Conservation (phyloP, 2,113 vertebrate genomes). For the Dromaius novaehollandiae region DNA sequence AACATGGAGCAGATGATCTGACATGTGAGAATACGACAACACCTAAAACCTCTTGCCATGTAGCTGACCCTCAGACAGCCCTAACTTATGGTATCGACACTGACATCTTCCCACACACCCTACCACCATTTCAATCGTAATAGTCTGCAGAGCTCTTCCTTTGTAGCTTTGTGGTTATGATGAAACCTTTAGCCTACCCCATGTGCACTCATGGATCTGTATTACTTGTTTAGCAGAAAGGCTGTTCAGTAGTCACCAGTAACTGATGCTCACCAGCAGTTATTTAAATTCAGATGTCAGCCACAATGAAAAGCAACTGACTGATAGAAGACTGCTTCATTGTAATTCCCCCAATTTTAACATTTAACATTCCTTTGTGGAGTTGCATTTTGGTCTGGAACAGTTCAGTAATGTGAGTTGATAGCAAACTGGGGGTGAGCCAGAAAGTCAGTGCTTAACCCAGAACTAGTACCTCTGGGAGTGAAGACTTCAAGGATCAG, state of each 20-base stretch:
- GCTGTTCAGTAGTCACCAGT: background rate
- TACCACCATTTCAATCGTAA: background rate
- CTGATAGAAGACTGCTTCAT: background rate
- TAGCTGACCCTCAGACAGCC: background rate
- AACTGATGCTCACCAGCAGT: background rate
- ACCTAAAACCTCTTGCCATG: background rate
- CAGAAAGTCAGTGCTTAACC: constrained; percentile 35
- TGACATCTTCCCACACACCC: background rate
- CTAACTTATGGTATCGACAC: background rate
- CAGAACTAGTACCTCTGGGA: constrained; percentile 47
- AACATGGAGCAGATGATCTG: constrained; percentile 8
- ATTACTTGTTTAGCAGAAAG: background rate
- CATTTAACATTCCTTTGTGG: constrained; percentile 24
- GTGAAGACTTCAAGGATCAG: constrained; percentile 34
- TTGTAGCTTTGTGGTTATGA: background rate
- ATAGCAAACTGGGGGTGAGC: constrained; percentile 32
- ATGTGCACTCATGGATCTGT: background rate
- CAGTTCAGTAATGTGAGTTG: background rate
- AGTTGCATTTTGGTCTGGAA: constrained; percentile 41
- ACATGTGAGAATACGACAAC: background rate
- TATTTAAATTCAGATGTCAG: constrained; percentile 17
- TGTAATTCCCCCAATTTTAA: background rate
- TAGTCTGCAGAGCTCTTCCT: background rate
- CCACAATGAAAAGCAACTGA: background rate
- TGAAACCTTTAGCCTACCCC: background rate